Evolutionary conservation across 2,888 invertebrate species (phyloP).

Genomic region (Melinaea menophilus): DNA sequence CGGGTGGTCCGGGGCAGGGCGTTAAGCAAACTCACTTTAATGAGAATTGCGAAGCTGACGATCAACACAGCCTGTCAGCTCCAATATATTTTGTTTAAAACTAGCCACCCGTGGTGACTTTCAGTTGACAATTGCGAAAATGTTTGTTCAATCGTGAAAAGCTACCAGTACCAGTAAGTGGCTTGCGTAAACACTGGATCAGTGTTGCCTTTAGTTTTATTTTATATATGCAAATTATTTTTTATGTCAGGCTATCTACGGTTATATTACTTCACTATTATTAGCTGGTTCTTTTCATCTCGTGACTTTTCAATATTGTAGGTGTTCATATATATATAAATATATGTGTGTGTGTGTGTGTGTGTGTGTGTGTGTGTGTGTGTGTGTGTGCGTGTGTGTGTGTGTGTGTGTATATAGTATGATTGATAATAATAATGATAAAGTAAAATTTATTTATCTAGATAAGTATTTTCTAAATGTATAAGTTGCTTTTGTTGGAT

Average conservation of each 20-base stretch:
- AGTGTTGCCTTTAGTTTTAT: slow-evolving; percentile 5
- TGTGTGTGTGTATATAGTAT: no score
- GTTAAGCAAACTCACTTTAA: slow-evolving; percentile 37
- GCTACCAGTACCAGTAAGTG: slow-evolving; percentile 2
- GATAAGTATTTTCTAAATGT: no score
- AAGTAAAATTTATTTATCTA: no score
- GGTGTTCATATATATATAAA: no score
- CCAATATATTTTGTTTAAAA: slow-evolving; percentile 14
- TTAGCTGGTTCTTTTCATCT: background rate
- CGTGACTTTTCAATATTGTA: no score
- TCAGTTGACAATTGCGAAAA: slow-evolving; percentile 8
- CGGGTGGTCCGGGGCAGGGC: slow-evolving; percentile 19
- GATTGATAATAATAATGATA: no score
- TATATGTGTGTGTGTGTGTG: no score
- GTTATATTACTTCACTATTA: background rate
- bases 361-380: no score
- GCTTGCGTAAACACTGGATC: slow-evolving; percentile 1
- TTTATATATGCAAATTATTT: background rate
- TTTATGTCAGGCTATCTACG: background rate
- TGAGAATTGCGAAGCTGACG: slow-evolving; percentile 37
- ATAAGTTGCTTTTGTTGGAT: no score
- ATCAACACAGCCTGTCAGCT: slow-evolving; percentile 18
- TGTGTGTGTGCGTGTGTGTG: no score
- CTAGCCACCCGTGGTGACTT: slow-evolving; percentile 4
- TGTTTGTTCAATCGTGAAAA: slow-evolving; percentile 8